Conservation (phyloP, 2,797 vertebrate species). For the Karalla daura region DNA sequence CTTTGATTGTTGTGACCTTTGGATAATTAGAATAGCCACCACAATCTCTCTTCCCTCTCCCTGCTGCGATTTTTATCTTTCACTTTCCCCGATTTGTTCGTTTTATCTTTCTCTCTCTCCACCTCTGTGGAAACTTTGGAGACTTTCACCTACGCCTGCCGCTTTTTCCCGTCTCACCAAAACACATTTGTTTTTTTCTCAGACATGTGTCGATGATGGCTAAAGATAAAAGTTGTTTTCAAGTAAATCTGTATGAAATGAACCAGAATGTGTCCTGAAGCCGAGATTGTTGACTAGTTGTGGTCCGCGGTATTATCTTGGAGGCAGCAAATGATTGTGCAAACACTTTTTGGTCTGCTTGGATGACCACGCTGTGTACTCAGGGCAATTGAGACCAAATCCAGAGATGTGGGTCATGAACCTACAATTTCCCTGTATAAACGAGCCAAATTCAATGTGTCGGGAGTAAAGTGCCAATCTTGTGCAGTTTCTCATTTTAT, state of each 20-base stretch:
- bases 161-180: background rate
- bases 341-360: background rate
- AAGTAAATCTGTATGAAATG: background rate
- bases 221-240: background rate
- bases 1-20: slow-evolving; percentile 48
- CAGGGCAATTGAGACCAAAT: background rate
- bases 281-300: background rate
- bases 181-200: background rate
- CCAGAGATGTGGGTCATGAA: background rate
- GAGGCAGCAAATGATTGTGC: background rate
- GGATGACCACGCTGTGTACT: background rate
- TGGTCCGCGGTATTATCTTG: background rate
- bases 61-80: background rate
- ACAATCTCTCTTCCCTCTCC: background rate
- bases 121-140: background rate
- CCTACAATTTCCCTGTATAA: background rate
- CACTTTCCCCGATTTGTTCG: slow-evolving; percentile 2
- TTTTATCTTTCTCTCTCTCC: background rate
- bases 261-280: background rate
- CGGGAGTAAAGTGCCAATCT: background rate
- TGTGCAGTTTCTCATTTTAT: slow-evolving; percentile 3
- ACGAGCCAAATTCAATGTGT: background rate
- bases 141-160: background rate
- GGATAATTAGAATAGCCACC: slow-evolving; percentile 43
- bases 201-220: background rate